Evolutionary conservation across 2,797 vertebrate genomes (phyloP), one percentile per base, ranked within the genome.

Genomic region (Linurgus olivaceus): DNA sequence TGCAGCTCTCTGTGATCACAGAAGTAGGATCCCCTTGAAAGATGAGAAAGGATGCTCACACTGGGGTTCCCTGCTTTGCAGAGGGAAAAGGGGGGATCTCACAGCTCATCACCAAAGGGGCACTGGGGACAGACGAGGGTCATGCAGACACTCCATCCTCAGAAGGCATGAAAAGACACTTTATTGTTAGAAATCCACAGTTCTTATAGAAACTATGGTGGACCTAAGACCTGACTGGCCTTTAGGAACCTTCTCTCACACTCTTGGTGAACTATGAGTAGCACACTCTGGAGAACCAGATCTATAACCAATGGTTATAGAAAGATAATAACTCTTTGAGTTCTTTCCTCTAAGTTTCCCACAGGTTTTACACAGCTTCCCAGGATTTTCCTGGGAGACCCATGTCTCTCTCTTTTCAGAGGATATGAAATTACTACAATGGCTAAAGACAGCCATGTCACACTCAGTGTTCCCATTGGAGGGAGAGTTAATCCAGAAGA

Each of bases 391-490:
- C 52, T 54, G 31, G 52, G 13, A 33, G 52, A 54, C 5, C 6
- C 52, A 15, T 23, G 13, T n/a, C 19, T 54, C 52, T 31, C 50
- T 54, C 19, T 54, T 19, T 17, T 33, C 52, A 54, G 52, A 33
- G 52, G 31, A 15, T 55, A 23, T 33, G 6, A 33, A 55, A 55
- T 15, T 33, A 23, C 13, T 15, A 7, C n/a, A 19, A 16, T 8
- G 19, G 50, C 37, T 61, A 50, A 71, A 45, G 65, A 51, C 21
- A n/a, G 8, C 35, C 13, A 1, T 6, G 20, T 63, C 37, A 12
- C 19, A 3, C 48, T 52, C 2, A 0, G 2, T 17, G 21, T 19
- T 75, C 35, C n/a, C 9, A 2, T 1, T 31, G n/a, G 11, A 67
- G 23, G 12, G 15, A 63, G 23, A 59, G 17, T 13, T 74, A 71